A percentile compares a stretch with the other conserved stretches of the same genome.
Evolutionary conservation across 2,797 vertebrate genomes (phyloP).

Genomic region (Antennarius maculatus): DNA sequence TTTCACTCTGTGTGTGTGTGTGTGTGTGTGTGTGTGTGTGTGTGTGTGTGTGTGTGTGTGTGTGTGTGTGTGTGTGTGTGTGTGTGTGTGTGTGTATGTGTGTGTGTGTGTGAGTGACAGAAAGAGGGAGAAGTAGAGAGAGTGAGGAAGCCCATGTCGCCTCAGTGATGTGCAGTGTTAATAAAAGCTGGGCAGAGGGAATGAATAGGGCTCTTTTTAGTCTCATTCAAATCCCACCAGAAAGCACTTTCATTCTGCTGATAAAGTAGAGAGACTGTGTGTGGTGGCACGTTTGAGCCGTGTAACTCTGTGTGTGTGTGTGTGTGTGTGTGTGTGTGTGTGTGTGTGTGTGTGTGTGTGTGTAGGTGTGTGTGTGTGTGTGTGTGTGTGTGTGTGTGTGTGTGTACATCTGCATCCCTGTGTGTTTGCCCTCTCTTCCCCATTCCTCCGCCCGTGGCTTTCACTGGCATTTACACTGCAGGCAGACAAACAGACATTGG

Average conservation of each 20-base stretch:
- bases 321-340: slow-evolving; percentile 15
- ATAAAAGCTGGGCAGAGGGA: slow-evolving; percentile 76
- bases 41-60: slow-evolving; percentile 35
- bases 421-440: slow-evolving; percentile 52
- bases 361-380: slow-evolving; percentile 25
- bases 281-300: slow-evolving; percentile 28
- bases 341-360: slow-evolving; percentile 1
- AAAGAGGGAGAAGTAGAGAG: slow-evolving; percentile 25
- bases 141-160: slow-evolving; percentile 68
- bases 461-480: slow-evolving; percentile 65
- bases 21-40: slow-evolving; percentile 17
- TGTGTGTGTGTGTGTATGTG: slow-evolving; percentile 27
- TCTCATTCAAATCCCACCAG: slow-evolving; percentile 82
- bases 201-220: slow-evolving; percentile 80
- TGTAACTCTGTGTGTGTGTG: slow-evolving; percentile 39
- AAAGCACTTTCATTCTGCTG: slow-evolving; percentile 83
- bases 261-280: slow-evolving; percentile 63
- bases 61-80: slow-evolving; percentile 28
- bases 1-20: slow-evolving; percentile 43
- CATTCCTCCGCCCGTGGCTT: slow-evolving; percentile 30
- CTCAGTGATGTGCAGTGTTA: slow-evolving; percentile 76
- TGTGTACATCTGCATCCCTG: slow-evolving; percentile 50
- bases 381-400: slow-evolving; percentile 1
- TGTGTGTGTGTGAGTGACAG: slow-evolving; percentile 33
- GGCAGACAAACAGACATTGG: slow-evolving; percentile 56